Base-by-base conservation (phyloP, 1,140 invertebrate species). In the Tetramorium parvispinum region DNA sequence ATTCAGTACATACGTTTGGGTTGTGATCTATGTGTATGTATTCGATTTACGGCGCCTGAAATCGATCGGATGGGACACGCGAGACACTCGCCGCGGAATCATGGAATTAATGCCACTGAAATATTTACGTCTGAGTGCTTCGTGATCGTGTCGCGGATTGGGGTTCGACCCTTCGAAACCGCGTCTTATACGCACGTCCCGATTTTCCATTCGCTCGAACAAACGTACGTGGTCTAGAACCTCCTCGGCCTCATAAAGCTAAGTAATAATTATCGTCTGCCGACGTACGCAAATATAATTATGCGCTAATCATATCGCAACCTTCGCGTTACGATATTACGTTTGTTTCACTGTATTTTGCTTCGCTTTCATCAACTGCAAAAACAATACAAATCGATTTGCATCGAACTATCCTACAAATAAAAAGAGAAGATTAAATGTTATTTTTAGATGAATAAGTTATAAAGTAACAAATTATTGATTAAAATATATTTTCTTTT, bases 11-110 rank as follows among this genome's bases (percentile, higher is more conserved):
- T 43, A 68, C 40, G 18, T 68, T 68, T 24, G 40, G 21, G 18
- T 46, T 49, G 65, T 49, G 43, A 68, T 68, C 65, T 66, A 21
- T 21, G 32, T 66, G 7, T 37, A 65, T 24, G 21, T 46, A 37
- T 83, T 70, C 27, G 51, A 75, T 83, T 75, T 37, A 61, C 40
- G 32, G 37, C 55, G 32, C 6, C 16, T 78, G 59, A 57, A 65
- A 78, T 85, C 82, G 82, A 85, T 78, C 82, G 73, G 55, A 73
- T 32, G 37, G 37, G 37, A 78, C 82, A 85, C 82, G 73, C 79
- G 24, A 75, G 79, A 85, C 82, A 51, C 13, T n/a, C 57, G 21
- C 43, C 59, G 73, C 49, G 43, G 82, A 85, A 85, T 85, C 61
- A 78, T 78, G 37, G 46, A 85, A 78, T 85, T 85, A 85, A 78